A percentile compares a stretch with the other conserved stretches of the same genome.
Evolutionary conservation across 1,140 invertebrate genomes (phyloP).

Genomic region (Microplitis demolitor): DNA sequence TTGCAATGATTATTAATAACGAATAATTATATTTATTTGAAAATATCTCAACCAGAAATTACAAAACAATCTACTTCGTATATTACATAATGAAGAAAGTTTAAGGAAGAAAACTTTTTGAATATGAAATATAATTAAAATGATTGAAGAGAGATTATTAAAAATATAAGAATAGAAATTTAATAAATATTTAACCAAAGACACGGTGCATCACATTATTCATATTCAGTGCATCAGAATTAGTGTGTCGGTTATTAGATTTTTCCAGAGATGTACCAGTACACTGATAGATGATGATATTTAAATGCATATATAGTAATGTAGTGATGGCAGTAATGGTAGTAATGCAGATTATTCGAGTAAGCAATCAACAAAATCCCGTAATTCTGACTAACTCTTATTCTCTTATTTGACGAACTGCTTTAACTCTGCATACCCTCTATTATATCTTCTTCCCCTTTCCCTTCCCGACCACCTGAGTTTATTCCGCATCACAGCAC

Average conservation of each 20-base stretch:
- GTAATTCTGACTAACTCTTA: conserved; percentile 39
- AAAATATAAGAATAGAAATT: not conserved
- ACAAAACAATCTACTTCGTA: no score
- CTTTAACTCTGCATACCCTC: conserved; percentile 20
- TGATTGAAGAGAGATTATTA: no score
- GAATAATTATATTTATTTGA: no score
- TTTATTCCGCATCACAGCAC: conserved; percentile 24
- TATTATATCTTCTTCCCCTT: conserved; percentile 32
- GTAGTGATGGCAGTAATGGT: conserved; percentile 22
- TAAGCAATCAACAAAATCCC: conserved; percentile 49
- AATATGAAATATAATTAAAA: no score
- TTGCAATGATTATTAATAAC: no score
- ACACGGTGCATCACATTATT: not conserved
- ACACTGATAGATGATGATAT: not conserved
- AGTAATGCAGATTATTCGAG: conserved; percentile 38
- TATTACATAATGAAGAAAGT: no score
- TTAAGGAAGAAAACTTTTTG: no score
- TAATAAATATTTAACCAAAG: not conserved
- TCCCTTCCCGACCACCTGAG: not conserved
- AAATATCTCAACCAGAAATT: no score
- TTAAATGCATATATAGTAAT: not conserved
- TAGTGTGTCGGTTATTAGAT: not conserved
- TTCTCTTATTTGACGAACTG: conserved; percentile 3
- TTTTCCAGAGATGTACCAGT: no score
- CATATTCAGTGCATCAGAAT: no score